A percentile compares a stretch with the other conserved stretches of the same genome.
Conservation (phyloP, 2,113 vertebrate species). For the Ondatra zibethicus region DNA sequence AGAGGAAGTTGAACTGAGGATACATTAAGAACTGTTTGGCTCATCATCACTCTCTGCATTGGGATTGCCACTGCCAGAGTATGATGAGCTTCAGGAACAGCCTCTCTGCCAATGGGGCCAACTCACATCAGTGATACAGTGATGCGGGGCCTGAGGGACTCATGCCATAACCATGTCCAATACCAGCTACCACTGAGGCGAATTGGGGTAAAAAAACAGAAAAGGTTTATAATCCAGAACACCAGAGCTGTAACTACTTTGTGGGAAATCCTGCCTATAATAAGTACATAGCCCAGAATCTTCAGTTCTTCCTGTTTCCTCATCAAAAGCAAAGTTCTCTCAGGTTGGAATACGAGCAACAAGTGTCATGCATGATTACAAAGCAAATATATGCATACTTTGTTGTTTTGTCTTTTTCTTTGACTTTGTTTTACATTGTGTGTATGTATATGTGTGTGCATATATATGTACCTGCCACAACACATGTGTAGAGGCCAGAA, state of each 20-base stretch:
- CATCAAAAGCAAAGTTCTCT: not conserved
- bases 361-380: not conserved
- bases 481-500: not conserved
- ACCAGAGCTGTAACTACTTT: not conserved
- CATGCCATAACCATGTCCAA: not conserved
- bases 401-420: not conserved
- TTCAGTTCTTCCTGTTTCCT: not conserved
- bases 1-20: not conserved
- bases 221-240: not conserved
- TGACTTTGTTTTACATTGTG: not conserved
- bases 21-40: not conserved
- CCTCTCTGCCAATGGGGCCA: not conserved
- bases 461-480: too few relatives aligned
- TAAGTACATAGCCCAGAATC: not conserved
- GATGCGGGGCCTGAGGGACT: not conserved
- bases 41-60: not conserved
- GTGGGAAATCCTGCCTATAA: not conserved
- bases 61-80: not conserved
- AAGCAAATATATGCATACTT: not conserved
- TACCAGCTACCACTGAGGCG: not conserved
- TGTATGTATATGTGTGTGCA: not conserved
- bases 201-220: not conserved
- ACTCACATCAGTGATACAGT: not conserved
- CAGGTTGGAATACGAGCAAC: not conserved
- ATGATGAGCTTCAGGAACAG: not conserved